These are phyloP conservation scores for Choreutis nemorana DNA, from an alignment of 2,888 invertebrate species.

Conservation along the genomic window DNA sequence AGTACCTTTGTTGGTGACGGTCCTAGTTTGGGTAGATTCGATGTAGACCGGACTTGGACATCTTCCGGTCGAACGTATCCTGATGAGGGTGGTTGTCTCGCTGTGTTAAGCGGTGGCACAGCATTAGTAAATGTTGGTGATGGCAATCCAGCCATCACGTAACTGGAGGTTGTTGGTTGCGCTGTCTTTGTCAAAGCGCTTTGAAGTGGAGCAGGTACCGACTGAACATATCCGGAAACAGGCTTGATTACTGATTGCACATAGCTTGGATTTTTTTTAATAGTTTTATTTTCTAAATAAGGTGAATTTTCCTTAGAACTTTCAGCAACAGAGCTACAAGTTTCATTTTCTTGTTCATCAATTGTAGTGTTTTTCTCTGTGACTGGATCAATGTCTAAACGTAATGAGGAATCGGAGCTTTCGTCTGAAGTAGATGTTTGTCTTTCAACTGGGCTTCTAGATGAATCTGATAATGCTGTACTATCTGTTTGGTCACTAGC, in stretches of 20 bases:
- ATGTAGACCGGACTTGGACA: conserved; percentile 33
- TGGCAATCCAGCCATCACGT: conserved; percentile 50
- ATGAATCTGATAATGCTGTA: conserved; percentile 51
- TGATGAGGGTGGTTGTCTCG: conserved; percentile 29
- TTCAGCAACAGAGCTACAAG: conserved; percentile 27
- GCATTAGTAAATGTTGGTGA: conserved; percentile 47
- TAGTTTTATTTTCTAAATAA: conserved; percentile 34
- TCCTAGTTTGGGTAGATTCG: conserved; percentile 39
- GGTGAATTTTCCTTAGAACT: conserved; percentile 34
- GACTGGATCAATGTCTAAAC: conserved; percentile 35
- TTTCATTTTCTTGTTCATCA: conserved; percentile 19
- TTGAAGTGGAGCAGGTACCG: conserved; percentile 24
- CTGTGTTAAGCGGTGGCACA: conserved; percentile 22
- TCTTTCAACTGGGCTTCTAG: conserved; percentile 37
- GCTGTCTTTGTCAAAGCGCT: conserved; percentile 14
- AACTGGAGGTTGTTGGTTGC: conserved; percentile 44
- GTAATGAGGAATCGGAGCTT: conserved; percentile 45
- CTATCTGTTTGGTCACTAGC: conserved; percentile 55
- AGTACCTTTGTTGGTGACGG: conserved; percentile 35
- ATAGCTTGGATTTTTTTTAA: conserved; percentile 27
- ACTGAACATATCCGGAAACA: conserved; percentile 33
- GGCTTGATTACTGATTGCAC: conserved; percentile 21
- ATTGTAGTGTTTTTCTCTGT: conserved; percentile 22
- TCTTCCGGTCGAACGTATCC: conserved; percentile 52
- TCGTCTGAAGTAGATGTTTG: conserved; percentile 50